Conservation (phyloP, 2,113 vertebrate species). For the Rattus rattus region DNA sequence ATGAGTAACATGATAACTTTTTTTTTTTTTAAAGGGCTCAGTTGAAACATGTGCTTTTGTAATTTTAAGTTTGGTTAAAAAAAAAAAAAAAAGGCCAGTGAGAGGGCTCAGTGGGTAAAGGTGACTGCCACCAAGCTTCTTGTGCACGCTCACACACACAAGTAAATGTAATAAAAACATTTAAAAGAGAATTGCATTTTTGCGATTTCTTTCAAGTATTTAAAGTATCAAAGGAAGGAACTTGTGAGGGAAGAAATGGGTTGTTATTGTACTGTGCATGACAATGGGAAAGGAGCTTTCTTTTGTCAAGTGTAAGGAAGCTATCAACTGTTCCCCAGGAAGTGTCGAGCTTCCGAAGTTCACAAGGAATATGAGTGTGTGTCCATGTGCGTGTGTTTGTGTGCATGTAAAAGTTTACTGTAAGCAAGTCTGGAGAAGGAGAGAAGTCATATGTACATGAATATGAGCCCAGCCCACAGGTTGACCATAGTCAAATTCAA, state of each 20-base stretch:
- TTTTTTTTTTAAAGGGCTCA: no score
- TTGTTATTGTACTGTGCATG: background rate
- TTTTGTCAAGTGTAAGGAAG: background rate
- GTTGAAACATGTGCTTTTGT: background rate
- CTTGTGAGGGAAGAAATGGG: background rate
- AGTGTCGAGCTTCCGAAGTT: background rate
- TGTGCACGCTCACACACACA: background rate
- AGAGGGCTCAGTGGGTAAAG: background rate
- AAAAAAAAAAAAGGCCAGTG: background rate
- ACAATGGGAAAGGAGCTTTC: background rate
- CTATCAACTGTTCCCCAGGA: background rate
- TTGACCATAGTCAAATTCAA: background rate
- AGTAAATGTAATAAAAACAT: background rate
- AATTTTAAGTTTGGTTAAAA: background rate
- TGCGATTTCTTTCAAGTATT: background rate
- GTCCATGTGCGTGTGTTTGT: background rate
- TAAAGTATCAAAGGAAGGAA: background rate
- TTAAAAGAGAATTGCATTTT: conserved; percentile 30
- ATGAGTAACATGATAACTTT: background rate
- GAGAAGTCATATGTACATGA: background rate
- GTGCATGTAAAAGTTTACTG: background rate
- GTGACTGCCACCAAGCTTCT: background rate
- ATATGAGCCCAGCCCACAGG: background rate
- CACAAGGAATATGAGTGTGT: background rate
- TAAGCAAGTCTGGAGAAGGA: background rate